Conservation (phyloP, 2,888 invertebrate species). For the Limnephilus lunatus region DNA sequence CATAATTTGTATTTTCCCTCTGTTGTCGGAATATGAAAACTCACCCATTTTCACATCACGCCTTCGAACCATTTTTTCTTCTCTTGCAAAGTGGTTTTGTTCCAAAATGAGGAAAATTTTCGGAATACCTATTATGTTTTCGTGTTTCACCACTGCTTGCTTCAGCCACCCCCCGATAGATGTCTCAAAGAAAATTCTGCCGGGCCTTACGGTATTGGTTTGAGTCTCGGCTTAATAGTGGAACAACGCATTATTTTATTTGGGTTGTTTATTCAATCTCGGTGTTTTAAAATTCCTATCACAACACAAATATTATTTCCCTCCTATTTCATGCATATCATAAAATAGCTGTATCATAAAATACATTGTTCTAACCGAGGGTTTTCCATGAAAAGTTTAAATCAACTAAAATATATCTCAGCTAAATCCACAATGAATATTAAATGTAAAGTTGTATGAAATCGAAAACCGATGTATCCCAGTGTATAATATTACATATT, state of each 20-base stretch:
- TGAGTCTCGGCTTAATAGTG: not conserved
- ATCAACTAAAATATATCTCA: too few species aligned
- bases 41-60: not conserved
- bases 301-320: not conserved
- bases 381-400: too few species aligned
- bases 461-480: too few species aligned
- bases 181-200: conserved; percentile 9
- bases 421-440: too few species aligned
- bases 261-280: not conserved
- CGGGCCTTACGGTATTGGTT: not conserved
- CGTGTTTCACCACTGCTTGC: not conserved
- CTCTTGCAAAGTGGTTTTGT: not conserved
- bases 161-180: not conserved
- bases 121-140: not conserved
- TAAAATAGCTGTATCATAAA: too few species aligned
- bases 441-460: too few species aligned
- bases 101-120: not conserved
- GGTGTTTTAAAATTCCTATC: not conserved
- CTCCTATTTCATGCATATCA: not conserved
- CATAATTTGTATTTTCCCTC: not conserved
- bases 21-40: not conserved
- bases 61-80: not conserved
- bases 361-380: too few species aligned
- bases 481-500: too few species aligned
- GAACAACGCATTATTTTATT: not conserved